phyloP scores from a whole-genome alignment of 2,113 vertebrate genomes.

The Bufo gargarizans region DNA sequence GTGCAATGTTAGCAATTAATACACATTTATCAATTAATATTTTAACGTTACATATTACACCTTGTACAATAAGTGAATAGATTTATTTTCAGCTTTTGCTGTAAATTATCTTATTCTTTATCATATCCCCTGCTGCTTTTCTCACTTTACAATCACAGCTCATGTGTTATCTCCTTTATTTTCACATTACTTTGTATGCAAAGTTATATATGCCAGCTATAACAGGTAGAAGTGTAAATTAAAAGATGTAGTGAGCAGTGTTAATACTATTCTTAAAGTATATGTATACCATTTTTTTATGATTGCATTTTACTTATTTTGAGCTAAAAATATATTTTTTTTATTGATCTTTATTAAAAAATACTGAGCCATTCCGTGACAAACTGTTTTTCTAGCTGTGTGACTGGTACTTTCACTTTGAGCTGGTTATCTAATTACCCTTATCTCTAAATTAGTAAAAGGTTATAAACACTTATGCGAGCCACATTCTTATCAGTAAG shows the following conservation, averaged over 20 bases:
- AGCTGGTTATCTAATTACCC: too few relatives aligned
- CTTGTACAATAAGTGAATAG: background rate
- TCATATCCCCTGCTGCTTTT: conserved; percentile 10
- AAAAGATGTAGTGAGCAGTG: conserved; percentile 11
- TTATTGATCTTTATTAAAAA: too few relatives aligned
- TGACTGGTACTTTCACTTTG: too few relatives aligned
- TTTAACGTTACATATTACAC: background rate
- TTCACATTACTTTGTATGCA: conserved; percentile 39
- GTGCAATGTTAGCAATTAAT: background rate
- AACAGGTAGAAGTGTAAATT: conserved; percentile 48
- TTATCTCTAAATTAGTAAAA: too few relatives aligned
- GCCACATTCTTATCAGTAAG: too few relatives aligned
- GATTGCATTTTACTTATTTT: too few relatives aligned
- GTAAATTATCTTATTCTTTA: background rate
- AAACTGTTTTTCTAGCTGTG: too few relatives aligned
- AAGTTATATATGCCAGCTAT: background rate
- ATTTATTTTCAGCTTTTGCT: background rate
- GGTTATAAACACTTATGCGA: too few relatives aligned
- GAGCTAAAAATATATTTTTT: too few relatives aligned
- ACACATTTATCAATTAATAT: background rate
- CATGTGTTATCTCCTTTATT: conserved; percentile 27
- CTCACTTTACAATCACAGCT: conserved; percentile 46
- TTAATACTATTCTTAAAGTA: background rate
- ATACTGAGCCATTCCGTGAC: too few relatives aligned
- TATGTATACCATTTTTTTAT: too few relatives aligned